These are phyloP conservation scores for Bembecia ichneumoniformis DNA, from an alignment of 2,888 invertebrate species.

Conservation along the genomic window DNA sequence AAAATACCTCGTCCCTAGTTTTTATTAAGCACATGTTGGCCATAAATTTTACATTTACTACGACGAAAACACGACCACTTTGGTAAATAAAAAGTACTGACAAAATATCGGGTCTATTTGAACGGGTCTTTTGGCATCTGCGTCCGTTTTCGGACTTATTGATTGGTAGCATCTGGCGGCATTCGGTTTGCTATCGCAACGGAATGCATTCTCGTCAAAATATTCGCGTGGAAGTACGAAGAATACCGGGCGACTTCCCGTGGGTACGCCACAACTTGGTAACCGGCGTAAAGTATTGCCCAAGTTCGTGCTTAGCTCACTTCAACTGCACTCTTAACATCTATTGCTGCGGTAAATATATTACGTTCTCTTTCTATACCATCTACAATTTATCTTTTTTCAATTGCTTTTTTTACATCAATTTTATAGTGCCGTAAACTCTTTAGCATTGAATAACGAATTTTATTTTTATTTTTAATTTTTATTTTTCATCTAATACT, in stretches of 20 bases:
- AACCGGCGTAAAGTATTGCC: conserved; percentile 31
- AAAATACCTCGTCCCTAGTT: conserved; percentile 28
- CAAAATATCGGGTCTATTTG: conserved; percentile 39
- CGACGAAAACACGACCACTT: conserved; percentile 46
- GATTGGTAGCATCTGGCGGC: conserved; percentile 36
- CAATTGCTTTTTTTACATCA: not conserved
- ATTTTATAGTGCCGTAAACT: not conserved
- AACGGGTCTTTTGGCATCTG: conserved; percentile 38
- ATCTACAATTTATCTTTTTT: conserved; percentile 14
- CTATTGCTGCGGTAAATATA: conserved; percentile 10
- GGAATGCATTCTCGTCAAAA: conserved; percentile 28
- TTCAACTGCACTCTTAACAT: conserved; percentile 20
- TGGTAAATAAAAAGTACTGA: conserved; percentile 56
- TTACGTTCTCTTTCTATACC: conserved; percentile 41
- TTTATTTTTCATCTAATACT: no score
- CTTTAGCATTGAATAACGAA: no score
- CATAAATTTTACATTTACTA: conserved; percentile 53
- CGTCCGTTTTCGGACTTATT: conserved; percentile 40
- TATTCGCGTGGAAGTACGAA: conserved; percentile 30
- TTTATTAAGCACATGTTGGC: conserved; percentile 48
- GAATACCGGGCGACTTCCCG: conserved; percentile 26
- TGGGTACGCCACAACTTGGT: conserved; percentile 21
- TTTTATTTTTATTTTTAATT: no score
- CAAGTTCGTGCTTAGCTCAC: conserved; percentile 23
- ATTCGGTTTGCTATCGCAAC: conserved; percentile 14